Evolutionary conservation across 2,113 vertebrate species (phyloP).

Genomic region (Diphyllodes magnificus): DNA sequence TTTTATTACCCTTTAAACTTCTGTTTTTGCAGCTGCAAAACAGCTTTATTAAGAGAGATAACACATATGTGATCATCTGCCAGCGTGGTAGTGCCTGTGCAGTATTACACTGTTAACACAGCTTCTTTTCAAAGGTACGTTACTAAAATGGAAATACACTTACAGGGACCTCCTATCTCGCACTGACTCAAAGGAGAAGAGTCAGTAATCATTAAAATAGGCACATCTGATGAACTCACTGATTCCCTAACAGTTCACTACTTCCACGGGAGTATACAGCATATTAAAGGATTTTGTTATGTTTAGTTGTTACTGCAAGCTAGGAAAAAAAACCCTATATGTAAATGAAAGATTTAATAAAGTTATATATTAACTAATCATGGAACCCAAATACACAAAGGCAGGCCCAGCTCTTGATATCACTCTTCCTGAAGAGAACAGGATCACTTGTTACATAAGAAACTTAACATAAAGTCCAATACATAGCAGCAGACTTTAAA

Average conservation of each 20-base stretch:
- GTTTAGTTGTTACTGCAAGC: not conserved
- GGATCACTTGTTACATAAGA: not conserved
- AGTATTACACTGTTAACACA: not conserved
- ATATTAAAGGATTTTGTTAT: not conserved
- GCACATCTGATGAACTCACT: not conserved
- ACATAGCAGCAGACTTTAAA: not conserved
- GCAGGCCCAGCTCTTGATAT: not conserved
- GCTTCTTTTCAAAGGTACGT: not conserved
- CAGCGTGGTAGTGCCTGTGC: not conserved
- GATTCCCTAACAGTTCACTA: not conserved
- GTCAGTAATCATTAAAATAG: not conserved
- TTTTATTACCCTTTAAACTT: constrained; percentile 59
- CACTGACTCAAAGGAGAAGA: not conserved
- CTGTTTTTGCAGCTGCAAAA: constrained; percentile 58
- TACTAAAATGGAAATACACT: not conserved
- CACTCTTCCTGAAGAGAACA: not conserved
- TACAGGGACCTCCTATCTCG: not conserved
- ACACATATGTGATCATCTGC: constrained; percentile 12
- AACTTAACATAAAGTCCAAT: not conserved
- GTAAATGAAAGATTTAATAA: not conserved
- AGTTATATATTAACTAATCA: not conserved
- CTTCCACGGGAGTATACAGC: not conserved
- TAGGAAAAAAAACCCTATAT: not conserved
- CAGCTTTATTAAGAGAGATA: constrained; percentile 55
- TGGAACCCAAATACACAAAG: not conserved